Conservation (phyloP, 2,113 vertebrate species). For the Bungarus multicinctus region DNA sequence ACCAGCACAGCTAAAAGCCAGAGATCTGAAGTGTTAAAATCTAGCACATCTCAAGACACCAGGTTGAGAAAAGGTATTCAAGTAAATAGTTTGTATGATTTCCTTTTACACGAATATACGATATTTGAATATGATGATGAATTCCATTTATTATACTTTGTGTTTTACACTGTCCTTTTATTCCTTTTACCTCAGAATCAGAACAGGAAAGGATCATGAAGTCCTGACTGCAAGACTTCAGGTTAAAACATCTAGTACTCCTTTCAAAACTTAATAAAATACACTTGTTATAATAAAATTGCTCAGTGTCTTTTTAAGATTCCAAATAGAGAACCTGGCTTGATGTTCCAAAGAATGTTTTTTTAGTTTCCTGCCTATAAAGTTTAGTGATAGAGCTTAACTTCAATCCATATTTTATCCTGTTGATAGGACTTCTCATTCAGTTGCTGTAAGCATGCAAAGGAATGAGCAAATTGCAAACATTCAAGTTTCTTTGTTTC, state of each 20-base stretch:
- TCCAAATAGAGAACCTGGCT: background rate
- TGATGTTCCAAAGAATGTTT: background rate
- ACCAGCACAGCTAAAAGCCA: background rate
- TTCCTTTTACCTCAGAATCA: background rate
- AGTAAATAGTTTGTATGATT: background rate
- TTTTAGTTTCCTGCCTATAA: background rate
- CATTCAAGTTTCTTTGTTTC: background rate
- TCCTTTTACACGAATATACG: background rate
- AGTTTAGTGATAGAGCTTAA: background rate
- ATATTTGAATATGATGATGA: background rate
- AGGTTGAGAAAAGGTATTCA: background rate
- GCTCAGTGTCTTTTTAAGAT: background rate
- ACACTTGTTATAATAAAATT: background rate
- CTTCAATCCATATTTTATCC: background rate
- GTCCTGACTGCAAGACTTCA: background rate
- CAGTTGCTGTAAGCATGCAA: background rate
- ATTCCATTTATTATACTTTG: background rate
- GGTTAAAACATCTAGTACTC: background rate
- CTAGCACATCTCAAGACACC: background rate
- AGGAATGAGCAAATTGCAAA: background rate
- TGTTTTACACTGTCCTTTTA: background rate
- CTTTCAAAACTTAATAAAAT: background rate
- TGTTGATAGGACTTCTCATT: too few species aligned
- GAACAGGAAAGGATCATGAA: background rate
- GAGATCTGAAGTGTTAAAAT: background rate